phyloP scores from a whole-genome alignment of 2,113 vertebrate genomes.

The Uropsilus gracilis region DNA sequence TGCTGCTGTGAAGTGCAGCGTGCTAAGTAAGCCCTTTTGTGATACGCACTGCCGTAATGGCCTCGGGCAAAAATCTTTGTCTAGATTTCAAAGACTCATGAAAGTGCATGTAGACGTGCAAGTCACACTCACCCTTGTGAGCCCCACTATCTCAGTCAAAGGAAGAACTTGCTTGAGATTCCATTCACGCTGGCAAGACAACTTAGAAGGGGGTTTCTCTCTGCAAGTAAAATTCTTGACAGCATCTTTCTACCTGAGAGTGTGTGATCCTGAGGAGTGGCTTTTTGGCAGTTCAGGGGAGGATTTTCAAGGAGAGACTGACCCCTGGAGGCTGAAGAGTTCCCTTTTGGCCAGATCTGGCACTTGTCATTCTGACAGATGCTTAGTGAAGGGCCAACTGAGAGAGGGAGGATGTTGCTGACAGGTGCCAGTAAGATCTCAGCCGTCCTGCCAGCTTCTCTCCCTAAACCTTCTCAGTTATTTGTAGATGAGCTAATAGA shows the following conservation, averaged over 20 bases:
- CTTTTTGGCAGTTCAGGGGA: slow-evolving; percentile 48
- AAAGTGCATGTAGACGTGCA: slow-evolving; percentile 61
- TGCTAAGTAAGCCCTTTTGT: slow-evolving; percentile 79
- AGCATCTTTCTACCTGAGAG: slow-evolving; percentile 58
- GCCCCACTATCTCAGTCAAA: slow-evolving; percentile 69
- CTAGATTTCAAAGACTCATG: slow-evolving; percentile 76
- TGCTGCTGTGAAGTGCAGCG: slow-evolving; percentile 55
- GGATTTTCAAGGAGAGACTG: slow-evolving; percentile 79
- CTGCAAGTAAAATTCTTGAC: slow-evolving; percentile 64
- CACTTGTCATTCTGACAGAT: not conserved
- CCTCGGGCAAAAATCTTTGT: slow-evolving; percentile 79
- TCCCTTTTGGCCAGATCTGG: slow-evolving; percentile 46
- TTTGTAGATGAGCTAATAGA: not conserved
- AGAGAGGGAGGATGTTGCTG: not conserved
- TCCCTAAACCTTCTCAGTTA: not conserved
- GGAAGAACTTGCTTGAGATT: slow-evolving; percentile 63
- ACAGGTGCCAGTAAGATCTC: not conserved
- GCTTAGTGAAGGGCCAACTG: not conserved
- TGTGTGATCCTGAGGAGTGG: not conserved
- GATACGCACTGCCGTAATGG: slow-evolving; percentile 74
- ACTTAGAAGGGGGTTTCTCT: slow-evolving; percentile 55
- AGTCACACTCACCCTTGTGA: not conserved
- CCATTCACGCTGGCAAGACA: slow-evolving; percentile 48
- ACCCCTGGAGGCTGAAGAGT: slow-evolving; percentile 75
- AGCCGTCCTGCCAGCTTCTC: not conserved